phyloP scores from a whole-genome alignment of 1,140 invertebrate species.

The Papilio dardanus region DNA sequence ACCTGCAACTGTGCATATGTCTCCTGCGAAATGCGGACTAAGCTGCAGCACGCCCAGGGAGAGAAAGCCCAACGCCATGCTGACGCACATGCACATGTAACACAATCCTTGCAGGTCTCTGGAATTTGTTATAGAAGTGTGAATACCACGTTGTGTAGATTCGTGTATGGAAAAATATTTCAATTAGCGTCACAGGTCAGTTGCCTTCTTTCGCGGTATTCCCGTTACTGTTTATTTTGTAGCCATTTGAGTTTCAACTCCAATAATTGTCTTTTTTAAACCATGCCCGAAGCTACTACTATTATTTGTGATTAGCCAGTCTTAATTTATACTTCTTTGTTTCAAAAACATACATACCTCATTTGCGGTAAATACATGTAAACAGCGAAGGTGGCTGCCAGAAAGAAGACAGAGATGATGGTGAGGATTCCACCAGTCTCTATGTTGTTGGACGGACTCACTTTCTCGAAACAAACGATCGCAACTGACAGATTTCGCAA shows the following conservation, averaged over 20 bases:
- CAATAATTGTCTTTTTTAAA: no score
- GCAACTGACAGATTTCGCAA: constrained; percentile 61
- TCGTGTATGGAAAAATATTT: no score
- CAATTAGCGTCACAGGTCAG: no score
- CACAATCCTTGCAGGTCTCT: constrained; percentile 83
- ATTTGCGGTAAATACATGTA: constrained; percentile 84
- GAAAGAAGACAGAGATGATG: constrained; percentile 84
- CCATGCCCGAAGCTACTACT: no score
- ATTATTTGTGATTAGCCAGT: no score
- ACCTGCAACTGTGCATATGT: constrained; percentile 81
- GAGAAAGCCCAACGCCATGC: constrained; percentile 83
- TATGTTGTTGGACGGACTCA: constrained; percentile 48
- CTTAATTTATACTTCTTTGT: no score
- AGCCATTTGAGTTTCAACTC: no score
- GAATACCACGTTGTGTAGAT: background rate
- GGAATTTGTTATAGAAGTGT: constrained; percentile 45
- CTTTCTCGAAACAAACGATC: constrained; percentile 81
- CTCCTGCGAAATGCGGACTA: constrained; percentile 51
- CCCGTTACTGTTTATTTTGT: no score
- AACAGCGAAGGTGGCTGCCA: constrained; percentile 83
- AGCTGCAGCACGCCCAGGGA: constrained; percentile 83
- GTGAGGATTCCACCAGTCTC: constrained; percentile 76
- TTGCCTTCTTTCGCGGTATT: background rate
- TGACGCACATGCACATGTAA: constrained; percentile 82
- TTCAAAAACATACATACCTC: constrained; percentile 78